A percentile compares a stretch with the other conserved stretches of the same genome.
Evolutionary conservation across 2,888 invertebrate species (phyloP).

Genomic region (Dasypolia templi): DNA sequence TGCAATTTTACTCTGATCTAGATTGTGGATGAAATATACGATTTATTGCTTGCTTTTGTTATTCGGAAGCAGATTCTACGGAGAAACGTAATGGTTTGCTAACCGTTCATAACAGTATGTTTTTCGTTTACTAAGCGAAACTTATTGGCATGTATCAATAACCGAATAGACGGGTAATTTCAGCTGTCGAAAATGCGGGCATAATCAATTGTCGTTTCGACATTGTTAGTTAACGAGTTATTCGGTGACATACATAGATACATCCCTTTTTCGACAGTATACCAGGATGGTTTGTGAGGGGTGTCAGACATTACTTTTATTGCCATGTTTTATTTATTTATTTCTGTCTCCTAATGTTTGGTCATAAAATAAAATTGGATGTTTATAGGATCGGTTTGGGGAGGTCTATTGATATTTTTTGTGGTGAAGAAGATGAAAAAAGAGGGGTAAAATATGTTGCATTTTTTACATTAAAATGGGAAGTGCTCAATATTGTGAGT

Average conservation of each 20-base stretch:
- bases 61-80: slow-evolving; percentile 8
- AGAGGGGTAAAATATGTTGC: slow-evolving; percentile 16
- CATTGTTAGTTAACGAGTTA: slow-evolving; percentile 28
- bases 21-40: slow-evolving; percentile 49
- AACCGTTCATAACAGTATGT: slow-evolving; percentile 28
- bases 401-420: slow-evolving; percentile 48
- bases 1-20: slow-evolving; percentile 44
- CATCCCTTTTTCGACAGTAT: slow-evolving; percentile 56
- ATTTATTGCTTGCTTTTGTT: slow-evolving; percentile 29
- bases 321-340: slow-evolving; percentile 66
- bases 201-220: slow-evolving; percentile 43
- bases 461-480: slow-evolving; percentile 31
- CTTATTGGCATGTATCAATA: slow-evolving; percentile 31
- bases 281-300: slow-evolving; percentile 65
- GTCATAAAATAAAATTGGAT: slow-evolving; percentile 68
- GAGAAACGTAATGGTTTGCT: slow-evolving; percentile 1
- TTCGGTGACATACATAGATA: slow-evolving; percentile 22
- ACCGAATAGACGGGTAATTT: slow-evolving; percentile 41
- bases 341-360: slow-evolving; percentile 59
- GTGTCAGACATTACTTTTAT: slow-evolving; percentile 55
- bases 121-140: slow-evolving; percentile 10
- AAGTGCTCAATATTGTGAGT: slow-evolving; percentile 23
- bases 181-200: slow-evolving; percentile 60
- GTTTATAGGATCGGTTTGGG: slow-evolving; percentile 62
- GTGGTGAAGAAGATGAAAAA: slow-evolving; percentile 17